These are phyloP conservation scores for Erythrocercus mccallii DNA, from an alignment of 2,113 vertebrate genomes.

Conservation along the genomic window DNA sequence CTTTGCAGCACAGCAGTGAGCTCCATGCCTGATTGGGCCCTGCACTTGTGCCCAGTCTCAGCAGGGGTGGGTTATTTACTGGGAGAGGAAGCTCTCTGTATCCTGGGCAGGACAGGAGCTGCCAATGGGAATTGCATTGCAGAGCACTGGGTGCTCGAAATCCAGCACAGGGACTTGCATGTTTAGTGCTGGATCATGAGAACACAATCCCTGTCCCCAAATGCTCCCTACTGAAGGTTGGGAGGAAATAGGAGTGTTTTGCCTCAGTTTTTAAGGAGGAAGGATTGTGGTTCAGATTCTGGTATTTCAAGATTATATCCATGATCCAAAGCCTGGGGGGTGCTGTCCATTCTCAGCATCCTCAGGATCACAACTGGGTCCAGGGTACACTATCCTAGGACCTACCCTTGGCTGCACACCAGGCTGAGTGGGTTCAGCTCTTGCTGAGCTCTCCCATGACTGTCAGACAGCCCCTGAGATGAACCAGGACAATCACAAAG, in stretches of 20 bases:
- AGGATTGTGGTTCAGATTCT: not conserved
- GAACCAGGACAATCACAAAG: not conserved
- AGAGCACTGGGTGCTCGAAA: not conserved
- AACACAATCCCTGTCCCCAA: not conserved
- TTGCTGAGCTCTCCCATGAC: not conserved
- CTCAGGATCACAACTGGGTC: not conserved
- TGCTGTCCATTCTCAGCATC: not conserved
- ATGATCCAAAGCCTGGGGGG: not conserved
- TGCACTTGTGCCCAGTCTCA: rapidly evolving
- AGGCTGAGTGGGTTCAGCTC: not conserved
- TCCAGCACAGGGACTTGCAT: rapidly evolving
- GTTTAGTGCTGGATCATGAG: not conserved
- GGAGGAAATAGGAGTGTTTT: not conserved
- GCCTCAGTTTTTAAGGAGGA: not conserved
- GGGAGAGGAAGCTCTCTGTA: not conserved
- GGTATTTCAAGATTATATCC: not conserved
- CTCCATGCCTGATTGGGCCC: not conserved
- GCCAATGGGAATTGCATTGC: rapidly evolving
- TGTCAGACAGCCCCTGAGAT: not conserved
- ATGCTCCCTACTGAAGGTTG: not conserved
- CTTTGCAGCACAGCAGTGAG: not conserved
- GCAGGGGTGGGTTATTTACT: not conserved
- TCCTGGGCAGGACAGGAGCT: rapidly evolving
- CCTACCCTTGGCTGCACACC: not conserved
- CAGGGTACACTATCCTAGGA: not conserved